phyloP scores from a whole-genome alignment of 2,113 vertebrate genomes.

The Notechis scutatus region DNA sequence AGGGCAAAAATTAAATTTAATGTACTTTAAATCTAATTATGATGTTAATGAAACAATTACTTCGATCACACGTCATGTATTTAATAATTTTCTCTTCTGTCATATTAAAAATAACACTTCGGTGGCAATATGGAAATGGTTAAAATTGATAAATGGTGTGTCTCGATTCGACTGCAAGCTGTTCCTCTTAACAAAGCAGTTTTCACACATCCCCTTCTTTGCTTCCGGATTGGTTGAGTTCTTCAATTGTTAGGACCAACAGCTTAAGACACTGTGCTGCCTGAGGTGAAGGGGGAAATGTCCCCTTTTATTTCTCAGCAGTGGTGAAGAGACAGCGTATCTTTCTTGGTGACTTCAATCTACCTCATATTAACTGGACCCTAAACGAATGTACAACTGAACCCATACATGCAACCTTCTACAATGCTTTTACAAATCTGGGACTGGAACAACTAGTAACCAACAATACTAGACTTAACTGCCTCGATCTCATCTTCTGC shows the following conservation, averaged over 20 bases:
- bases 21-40: neutral
- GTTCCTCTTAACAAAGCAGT: neutral
- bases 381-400: too few relatives aligned
- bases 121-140: neutral
- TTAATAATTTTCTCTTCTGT: neutral
- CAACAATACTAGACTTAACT: too few relatives aligned
- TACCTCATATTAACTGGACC: too few relatives aligned
- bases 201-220: neutral
- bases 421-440: too few relatives aligned
- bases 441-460: too few relatives aligned
- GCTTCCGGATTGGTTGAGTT: neutral
- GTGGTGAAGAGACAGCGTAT: neutral
- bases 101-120: neutral
- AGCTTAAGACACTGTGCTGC: neutral
- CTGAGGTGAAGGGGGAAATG: neutral
- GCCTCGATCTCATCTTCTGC: too few relatives aligned
- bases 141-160: neutral
- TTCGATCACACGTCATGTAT: neutral
- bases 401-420: too few relatives aligned
- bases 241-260: neutral
- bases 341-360: too few relatives aligned
- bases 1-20: neutral
- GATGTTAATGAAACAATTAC: neutral
- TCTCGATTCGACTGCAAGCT: neutral
- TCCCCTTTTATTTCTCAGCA: neutral